A percentile compares a stretch with the other conserved stretches of the same genome.
These are phyloP conservation scores for Auanema sp. DNA, from an alignment of 2,888 invertebrate genomes.

Conservation along the genomic window DNA sequence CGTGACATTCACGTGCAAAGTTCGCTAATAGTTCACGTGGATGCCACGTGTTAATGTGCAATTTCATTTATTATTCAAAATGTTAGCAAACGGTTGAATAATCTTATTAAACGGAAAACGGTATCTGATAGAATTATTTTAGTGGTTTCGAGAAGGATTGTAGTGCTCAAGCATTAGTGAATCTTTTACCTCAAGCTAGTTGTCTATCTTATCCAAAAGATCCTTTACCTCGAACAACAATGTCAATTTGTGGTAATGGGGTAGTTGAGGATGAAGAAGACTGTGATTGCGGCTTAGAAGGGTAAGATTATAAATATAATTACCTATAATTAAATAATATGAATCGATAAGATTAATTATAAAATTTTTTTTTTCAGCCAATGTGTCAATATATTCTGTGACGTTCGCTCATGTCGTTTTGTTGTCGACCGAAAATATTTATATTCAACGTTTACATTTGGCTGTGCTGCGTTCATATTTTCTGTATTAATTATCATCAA, in stretches of 20 bases:
- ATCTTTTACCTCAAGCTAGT: slow-evolving; percentile 30
- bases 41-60: too few relatives aligned
- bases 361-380: slow-evolving; percentile 23
- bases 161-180: slow-evolving; percentile 40
- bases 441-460: slow-evolving; percentile 22
- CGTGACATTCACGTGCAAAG: too few relatives aligned
- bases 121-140: slow-evolving; percentile 15
- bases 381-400: slow-evolving; percentile 39
- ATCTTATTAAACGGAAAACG: too few relatives aligned
- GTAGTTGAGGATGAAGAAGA: slow-evolving; percentile 39
- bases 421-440: slow-evolving; percentile 30
- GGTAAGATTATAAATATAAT: slow-evolving; percentile 17
- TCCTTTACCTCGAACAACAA: slow-evolving; percentile 21
- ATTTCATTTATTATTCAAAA: not conserved
- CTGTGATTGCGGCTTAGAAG: slow-evolving; percentile 45
- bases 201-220: slow-evolving; percentile 24
- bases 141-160: slow-evolving; percentile 44
- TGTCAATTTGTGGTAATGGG: slow-evolving; percentile 45
- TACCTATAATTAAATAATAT: not conserved
- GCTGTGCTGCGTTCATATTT: slow-evolving; percentile 23
- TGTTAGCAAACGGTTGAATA: not conserved
- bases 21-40: too few relatives aligned
- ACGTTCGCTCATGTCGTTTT: slow-evolving; percentile 31
- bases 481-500: slow-evolving; percentile 20
- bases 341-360: slow-evolving; percentile 3